A percentile compares a stretch with the other conserved stretches of the same genome.
phyloP scores from a whole-genome alignment of 2,888 invertebrate genomes.

The Micoletzkya japonica region DNA sequence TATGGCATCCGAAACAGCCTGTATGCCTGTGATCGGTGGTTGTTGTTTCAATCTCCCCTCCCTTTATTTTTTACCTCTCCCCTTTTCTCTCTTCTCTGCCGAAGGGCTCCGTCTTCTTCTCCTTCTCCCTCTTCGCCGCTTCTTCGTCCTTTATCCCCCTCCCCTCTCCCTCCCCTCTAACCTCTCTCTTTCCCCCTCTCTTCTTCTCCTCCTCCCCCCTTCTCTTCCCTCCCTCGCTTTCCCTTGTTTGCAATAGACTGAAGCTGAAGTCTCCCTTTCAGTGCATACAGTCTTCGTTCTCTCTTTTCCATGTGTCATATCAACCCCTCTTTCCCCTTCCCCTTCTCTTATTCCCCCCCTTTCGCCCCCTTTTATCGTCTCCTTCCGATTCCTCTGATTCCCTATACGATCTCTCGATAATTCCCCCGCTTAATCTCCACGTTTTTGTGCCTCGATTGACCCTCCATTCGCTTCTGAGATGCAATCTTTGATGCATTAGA shows the following conservation, averaged over 20 bases:
- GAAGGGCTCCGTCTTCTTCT: not conserved
- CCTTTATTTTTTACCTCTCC: not conserved
- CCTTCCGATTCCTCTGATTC: not conserved
- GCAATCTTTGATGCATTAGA: no score
- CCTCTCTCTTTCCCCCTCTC: no score
- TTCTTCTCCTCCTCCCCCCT: not conserved
- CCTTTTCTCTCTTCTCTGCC: not conserved
- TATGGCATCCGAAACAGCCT: no score
- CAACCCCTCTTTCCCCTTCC: not conserved
- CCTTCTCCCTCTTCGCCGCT: not conserved
- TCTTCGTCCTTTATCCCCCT: not conserved
- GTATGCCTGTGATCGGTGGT: no score
- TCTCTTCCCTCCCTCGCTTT: not conserved
- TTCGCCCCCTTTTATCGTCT: not conserved
- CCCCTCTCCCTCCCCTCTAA: not conserved
- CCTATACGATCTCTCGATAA: not conserved
- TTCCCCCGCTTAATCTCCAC: not conserved
- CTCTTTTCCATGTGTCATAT: not conserved
- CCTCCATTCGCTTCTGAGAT: no score
- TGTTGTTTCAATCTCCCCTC: no score
- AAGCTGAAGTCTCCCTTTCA: no score
- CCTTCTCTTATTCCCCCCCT: not conserved
- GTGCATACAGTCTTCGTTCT: no score
- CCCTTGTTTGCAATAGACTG: not conserved
- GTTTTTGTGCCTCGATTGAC: not conserved